These are phyloP conservation scores for Aspidapion aeneum DNA, from an alignment of 2,888 invertebrate species.

Conservation along the genomic window DNA sequence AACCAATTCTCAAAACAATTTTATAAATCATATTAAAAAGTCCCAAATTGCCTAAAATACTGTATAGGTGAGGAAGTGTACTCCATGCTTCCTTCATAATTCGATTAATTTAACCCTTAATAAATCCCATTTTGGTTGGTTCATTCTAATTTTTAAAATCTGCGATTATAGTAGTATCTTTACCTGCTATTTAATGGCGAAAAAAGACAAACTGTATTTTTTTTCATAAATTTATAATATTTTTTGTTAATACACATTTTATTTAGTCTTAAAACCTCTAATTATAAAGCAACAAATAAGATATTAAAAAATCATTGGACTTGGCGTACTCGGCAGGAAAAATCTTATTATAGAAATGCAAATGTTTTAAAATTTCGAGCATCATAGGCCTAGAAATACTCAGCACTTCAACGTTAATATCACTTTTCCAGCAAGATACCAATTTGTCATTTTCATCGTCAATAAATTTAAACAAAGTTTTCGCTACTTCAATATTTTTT, in stretches of 20 bases:
- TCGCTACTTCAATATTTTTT: slow-evolving; percentile 52
- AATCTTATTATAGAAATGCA: slow-evolving; percentile 53
- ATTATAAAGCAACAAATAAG: slow-evolving; percentile 51
- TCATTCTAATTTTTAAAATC: too few species aligned
- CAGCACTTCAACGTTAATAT: slow-evolving; percentile 51
- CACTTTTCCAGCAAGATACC: slow-evolving; percentile 53
- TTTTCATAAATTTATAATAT: too few species aligned
- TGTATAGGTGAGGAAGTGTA: too few species aligned
- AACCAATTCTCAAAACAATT: slow-evolving; percentile 35
- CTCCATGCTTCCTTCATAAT: too few species aligned
- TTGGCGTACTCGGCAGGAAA: slow-evolving; percentile 55
- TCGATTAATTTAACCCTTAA: too few species aligned
- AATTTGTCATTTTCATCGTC: slow-evolving; percentile 48
- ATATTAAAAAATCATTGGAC: slow-evolving; percentile 57
- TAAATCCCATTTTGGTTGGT: too few species aligned
- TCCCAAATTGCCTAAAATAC: slow-evolving; percentile 21
- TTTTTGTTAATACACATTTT: too few species aligned
- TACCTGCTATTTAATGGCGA: too few species aligned
- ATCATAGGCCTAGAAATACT: slow-evolving; percentile 61
- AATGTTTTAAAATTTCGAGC: slow-evolving; percentile 51
- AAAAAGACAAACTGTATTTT: too few species aligned
- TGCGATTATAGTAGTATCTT: too few species aligned
- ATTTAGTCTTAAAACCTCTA: too few species aligned
- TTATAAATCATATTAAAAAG: slow-evolving; percentile 39
- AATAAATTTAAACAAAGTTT: slow-evolving; percentile 55